These are phyloP conservation scores for Drosophila rellima DNA, from an alignment of 2,888 invertebrate species.

Conservation along the genomic window DNA sequence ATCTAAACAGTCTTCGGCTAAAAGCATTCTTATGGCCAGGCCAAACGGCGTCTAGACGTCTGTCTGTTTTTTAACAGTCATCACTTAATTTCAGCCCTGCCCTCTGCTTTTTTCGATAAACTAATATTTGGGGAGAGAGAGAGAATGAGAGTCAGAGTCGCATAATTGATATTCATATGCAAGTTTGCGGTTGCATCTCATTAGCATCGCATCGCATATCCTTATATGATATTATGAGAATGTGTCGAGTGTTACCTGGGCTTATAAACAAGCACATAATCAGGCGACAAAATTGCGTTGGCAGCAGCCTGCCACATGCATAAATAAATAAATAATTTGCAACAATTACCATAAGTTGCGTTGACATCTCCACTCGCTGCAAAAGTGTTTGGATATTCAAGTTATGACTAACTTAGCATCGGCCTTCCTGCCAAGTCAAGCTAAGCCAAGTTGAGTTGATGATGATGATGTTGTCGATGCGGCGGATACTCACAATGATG, in stretches of 20 bases:
- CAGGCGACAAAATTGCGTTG: slow-evolving; percentile 73
- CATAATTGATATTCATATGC: slow-evolving; percentile 79
- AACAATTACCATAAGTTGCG: slow-evolving; percentile 77
- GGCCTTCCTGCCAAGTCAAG: slow-evolving; percentile 8
- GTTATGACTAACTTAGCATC: slow-evolving; percentile 59
- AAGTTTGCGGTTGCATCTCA: slow-evolving; percentile 71
- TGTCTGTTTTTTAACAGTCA: slow-evolving; percentile 34
- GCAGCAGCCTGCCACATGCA: slow-evolving; percentile 50
- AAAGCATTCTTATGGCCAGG: slow-evolving; percentile 48
- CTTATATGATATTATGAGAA: slow-evolving; percentile 27
- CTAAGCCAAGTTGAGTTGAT: not conserved
- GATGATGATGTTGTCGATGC: slow-evolving; percentile 13
- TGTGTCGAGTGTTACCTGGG: slow-evolving; percentile 54
- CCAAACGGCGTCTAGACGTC: slow-evolving; percentile 61
- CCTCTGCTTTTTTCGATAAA: not conserved
- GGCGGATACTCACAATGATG: slow-evolving; percentile 19
- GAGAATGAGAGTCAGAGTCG: not conserved
- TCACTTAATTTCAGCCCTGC: slow-evolving; percentile 1
- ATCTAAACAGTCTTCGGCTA: slow-evolving; percentile 48
- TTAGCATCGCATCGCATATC: slow-evolving; percentile 63
- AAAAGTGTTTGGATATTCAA: slow-evolving; percentile 49
- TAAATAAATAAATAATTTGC: slow-evolving; percentile 78
- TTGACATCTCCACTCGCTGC: slow-evolving; percentile 52
- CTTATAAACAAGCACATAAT: slow-evolving; percentile 79
- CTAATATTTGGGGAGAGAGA: not conserved